Conservation (phyloP, 2,797 vertebrate species). For the Sebastes diploproa region DNA sequence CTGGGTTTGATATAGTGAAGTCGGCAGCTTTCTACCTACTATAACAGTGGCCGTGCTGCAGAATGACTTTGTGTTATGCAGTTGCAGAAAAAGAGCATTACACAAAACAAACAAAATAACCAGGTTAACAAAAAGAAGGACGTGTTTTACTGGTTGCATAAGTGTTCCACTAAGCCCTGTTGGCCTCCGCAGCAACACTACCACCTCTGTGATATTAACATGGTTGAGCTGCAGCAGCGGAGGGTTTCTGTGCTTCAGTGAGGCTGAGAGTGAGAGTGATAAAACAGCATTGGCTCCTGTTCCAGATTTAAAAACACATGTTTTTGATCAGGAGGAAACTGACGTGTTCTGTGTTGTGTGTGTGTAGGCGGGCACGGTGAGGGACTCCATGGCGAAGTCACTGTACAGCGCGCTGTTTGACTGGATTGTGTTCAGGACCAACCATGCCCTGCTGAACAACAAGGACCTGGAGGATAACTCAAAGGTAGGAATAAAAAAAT, state of each 20-base stretch:
- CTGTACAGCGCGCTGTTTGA: constrained; percentile 96
- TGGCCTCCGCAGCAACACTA: background rate
- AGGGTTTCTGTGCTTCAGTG: background rate
- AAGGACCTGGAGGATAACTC: constrained; percentile 91
- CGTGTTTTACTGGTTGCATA: background rate
- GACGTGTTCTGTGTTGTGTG: constrained; percentile 18
- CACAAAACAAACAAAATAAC: background rate
- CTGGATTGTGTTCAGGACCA: constrained; percentile 99
- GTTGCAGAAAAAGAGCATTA: background rate
- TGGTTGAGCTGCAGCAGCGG: background rate
- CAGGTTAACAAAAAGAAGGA: background rate
- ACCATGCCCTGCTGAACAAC: constrained; percentile 95
- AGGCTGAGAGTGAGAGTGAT: background rate
- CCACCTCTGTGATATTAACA: background rate
- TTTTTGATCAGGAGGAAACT: constrained; percentile 28
- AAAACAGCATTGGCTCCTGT: constrained; percentile 11
- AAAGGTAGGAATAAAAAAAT: constrained; percentile 82
- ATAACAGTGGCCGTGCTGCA: background rate
- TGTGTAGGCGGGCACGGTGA: constrained; percentile 89
- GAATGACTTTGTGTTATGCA: background rate
- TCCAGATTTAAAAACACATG: constrained; percentile 22
- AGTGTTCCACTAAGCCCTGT: background rate
- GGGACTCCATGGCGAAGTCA: constrained; percentile 98
- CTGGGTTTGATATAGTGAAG: background rate
- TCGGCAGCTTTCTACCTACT: background rate